These are phyloP conservation scores for Mormyrus iriodes DNA, from an alignment of 2,113 vertebrate genomes.

Conservation along the genomic window DNA sequence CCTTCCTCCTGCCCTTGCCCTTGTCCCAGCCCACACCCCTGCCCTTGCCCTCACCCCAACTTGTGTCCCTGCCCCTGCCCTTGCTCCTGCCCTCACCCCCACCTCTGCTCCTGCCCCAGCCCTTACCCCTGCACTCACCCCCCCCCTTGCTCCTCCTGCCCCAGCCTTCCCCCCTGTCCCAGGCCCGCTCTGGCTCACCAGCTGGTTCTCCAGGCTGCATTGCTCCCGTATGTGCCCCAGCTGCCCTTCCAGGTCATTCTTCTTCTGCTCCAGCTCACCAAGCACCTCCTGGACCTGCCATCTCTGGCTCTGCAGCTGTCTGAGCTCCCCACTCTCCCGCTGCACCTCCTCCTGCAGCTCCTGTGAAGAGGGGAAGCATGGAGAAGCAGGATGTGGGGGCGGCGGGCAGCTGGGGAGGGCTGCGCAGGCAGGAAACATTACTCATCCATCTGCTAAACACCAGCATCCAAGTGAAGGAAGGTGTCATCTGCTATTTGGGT, in stretches of 20 bases:
- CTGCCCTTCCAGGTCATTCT: slow-evolving; percentile 81
- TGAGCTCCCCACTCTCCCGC: slow-evolving; percentile 75
- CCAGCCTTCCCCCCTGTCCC: neutral
- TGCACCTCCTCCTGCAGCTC: slow-evolving; percentile 92
- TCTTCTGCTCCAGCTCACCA: slow-evolving; percentile 86
- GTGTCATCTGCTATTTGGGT: neutral
- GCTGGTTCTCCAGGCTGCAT: slow-evolving; percentile 78
- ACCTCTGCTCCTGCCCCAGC: neutral
- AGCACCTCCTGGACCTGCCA: slow-evolving; percentile 84
- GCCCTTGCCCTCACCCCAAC: too few species aligned
- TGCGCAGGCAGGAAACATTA: neutral
- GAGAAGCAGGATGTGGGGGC: neutral
- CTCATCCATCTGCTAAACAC: neutral
- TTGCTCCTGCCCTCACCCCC: too few species aligned
- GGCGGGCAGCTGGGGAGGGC: neutral
- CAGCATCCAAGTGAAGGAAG: neutral
- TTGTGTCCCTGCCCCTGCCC: neutral
- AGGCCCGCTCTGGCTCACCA: slow-evolving; percentile 58
- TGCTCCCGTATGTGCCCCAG: slow-evolving; percentile 79
- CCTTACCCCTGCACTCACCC: too few species aligned
- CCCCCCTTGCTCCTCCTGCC: too few species aligned
- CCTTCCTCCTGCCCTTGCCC: neutral
- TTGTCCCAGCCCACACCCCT: neutral
- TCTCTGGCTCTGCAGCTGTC: slow-evolving; percentile 79
- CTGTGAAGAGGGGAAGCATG: slow-evolving; percentile 46